Evolutionary conservation across 2,888 invertebrate species (phyloP), one percentile per base, ranked within the genome.

Genomic region (Clitarchus hookeri): DNA sequence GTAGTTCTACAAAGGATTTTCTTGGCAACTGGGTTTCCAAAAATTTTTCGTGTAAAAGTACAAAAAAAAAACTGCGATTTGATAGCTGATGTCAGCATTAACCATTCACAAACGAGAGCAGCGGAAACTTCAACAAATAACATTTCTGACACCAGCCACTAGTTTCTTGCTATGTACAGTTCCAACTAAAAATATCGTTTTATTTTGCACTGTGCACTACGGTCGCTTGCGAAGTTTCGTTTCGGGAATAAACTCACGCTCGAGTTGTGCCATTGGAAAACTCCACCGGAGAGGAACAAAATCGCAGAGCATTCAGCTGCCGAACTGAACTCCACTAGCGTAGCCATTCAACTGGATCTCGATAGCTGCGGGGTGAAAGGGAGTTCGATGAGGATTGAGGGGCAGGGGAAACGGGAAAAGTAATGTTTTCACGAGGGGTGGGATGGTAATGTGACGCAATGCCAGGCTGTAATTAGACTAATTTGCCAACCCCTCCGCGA

Each of bases 401-500:
- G 16, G 23, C 11, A 65, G 65, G 65, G n/a, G 65, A 65, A 23
- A 23, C 8, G 82, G 27, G 26, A 82, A 19, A 26, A 23, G 36
- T 82, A 82, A 82, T 82, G 82, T 82, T 82, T 82, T 82, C 82
- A 36, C 44, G 11, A 82, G 82, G 82, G 82, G 27, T 82, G 82
- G 36, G 36, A 82, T 82, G 82, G 82, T 82, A 82, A 82, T 82
- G 82, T 82, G 82, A 27, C 27, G 82, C 82, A 82, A 82, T 82
- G 27, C 82, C 36, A 16, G 82, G 44, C 87, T 84, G 86, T 87
- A 87, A 87, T 87, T 87, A 87, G 87, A 54, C 87, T 87, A 87
- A 87, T 87, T 87, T 87, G 86, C 85, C 84, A 84, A 85, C 79
- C 85, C 86, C 54, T 36, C 84, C 36, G 23, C 54, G 13, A 53